A percentile compares a stretch with the other conserved stretches of the same genome.
phyloP scores from a whole-genome alignment of 1,140 invertebrate species.

The Drosophila obscura region DNA sequence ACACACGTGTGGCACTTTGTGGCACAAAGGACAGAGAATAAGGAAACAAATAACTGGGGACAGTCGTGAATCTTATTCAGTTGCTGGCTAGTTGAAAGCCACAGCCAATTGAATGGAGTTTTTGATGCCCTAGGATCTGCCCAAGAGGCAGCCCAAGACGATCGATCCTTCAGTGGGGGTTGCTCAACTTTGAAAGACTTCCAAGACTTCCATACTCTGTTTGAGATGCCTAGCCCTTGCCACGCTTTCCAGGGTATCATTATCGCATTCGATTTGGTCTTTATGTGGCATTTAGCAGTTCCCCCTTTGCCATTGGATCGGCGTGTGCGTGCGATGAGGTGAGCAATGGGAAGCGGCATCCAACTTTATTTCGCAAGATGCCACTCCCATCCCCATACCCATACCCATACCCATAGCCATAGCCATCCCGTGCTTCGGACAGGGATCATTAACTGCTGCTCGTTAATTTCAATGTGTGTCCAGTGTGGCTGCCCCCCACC shows the following conservation, averaged over 20 bases:
- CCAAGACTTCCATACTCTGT: too few relatives aligned
- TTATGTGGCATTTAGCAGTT: constrained; percentile 30
- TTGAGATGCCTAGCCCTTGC: too few relatives aligned
- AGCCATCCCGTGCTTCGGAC: constrained; percentile 1
- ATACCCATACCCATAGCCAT: too few relatives aligned
- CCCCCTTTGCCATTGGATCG: constrained; percentile 1
- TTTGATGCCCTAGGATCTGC: too few relatives aligned
- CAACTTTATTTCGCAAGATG: constrained; percentile 46
- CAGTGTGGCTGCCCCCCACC: too few relatives aligned
- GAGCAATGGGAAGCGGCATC: too few relatives aligned
- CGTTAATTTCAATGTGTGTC: constrained; percentile 65
- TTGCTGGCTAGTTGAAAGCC: constrained; percentile 14
- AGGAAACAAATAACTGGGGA: constrained; percentile 29
- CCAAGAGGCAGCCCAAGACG: too few relatives aligned
- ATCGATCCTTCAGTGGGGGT: too few relatives aligned
- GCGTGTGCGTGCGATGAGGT: too few relatives aligned
- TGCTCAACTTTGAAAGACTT: too few relatives aligned
- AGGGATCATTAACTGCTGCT: constrained; percentile 64
- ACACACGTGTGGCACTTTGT: neutral
- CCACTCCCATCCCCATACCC: too few relatives aligned
- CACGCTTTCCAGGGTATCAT: constrained; percentile 13
- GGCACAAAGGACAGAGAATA: constrained; percentile 23
- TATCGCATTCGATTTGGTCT: constrained; percentile 47
- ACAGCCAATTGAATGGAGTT: too few relatives aligned
- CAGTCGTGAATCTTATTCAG: constrained; percentile 38